phyloP scores from a whole-genome alignment of 1,140 invertebrate species.

The Panagrolaimus sp. region DNA sequence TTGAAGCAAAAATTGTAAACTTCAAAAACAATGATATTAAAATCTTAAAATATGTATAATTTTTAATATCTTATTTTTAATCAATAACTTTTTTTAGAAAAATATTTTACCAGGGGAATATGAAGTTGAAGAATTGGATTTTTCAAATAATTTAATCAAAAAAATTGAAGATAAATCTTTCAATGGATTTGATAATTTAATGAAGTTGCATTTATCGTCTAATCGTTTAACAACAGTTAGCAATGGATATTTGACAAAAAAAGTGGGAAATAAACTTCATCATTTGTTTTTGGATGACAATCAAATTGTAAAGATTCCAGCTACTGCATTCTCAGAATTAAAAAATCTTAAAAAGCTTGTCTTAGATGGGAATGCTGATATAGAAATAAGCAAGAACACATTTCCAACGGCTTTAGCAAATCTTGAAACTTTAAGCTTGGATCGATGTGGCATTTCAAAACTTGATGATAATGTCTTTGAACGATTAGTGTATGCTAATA shows the following conservation, averaged over 20 bases:
- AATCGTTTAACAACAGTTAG: not conserved
- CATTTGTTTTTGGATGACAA: not conserved
- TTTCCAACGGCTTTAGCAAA: not conserved
- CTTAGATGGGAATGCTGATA: not conserved
- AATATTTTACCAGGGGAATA: not conserved
- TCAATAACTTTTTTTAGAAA: not conserved
- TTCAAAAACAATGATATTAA: not conserved
- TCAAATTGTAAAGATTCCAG: not conserved
- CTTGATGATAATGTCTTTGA: constrained; percentile 13
- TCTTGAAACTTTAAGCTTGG: not conserved
- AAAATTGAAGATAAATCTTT: not conserved
- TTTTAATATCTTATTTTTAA: no score
- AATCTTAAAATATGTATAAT: not conserved
- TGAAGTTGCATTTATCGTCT: not conserved
- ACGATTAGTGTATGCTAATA: not conserved
- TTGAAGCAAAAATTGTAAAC: not conserved
- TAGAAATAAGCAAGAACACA: not conserved
- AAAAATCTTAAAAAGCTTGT: constrained; percentile 1
- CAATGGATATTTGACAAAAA: not conserved
- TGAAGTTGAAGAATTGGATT: not conserved
- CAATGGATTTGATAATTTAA: not conserved
- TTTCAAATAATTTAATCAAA: not conserved
- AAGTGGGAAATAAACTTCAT: not conserved
- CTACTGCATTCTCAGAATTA: not conserved
- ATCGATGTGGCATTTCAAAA: not conserved